Evolutionary conservation across 2,113 vertebrate species (phyloP), one percentile per base, ranked within the genome.

Genomic region (Enhydra lutris): DNA sequence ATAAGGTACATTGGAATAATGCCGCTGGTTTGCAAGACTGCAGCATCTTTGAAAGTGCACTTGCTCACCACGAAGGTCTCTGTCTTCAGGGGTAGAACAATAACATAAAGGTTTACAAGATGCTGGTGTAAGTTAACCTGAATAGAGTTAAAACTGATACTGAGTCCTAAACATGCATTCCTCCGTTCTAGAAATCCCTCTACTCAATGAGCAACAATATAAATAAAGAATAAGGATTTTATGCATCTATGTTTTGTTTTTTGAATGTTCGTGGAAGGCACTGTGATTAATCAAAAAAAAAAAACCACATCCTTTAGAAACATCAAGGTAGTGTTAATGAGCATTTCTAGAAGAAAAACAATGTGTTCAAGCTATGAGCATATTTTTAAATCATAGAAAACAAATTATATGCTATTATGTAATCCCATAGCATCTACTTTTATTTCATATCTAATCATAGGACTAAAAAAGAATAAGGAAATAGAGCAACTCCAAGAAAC

Each of bases 321-420:
- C 31, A 73, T 74, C 76, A 91, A 86, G 42, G 17, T 69, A 20
- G 2, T 78, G 15, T 73, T 85, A 65, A 23, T 20, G 13, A 86
- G 20, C 26, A 92, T 61, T 89, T 92, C 95, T 26, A 85, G 45
- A 86, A 92, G 50, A 34, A 94, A 88, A 80, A 52, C 11, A 78
- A 23, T 59, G 24, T 59, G 57, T 24, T 80, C 50, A 83, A 14
- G 20, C 18, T 85, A 50, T 6, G 14, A 42, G 26, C 6, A 65
- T 45, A 88, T 90, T 92, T 95, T 45, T 63, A 76, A 90, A 80
- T 71, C 17, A 91, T 24, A 14, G 42, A 73, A 88, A 93, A 91
- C 26, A 65, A 93, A 82, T 79, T 10, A n/a, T 24, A 34, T 67
- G 23, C 18, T 89, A 34, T 74, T 73, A 87, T 36, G 15, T 45